Base-by-base conservation (phyloP, 2,888 invertebrate genomes). In the Hydroisotoma schaefferi region DNA sequence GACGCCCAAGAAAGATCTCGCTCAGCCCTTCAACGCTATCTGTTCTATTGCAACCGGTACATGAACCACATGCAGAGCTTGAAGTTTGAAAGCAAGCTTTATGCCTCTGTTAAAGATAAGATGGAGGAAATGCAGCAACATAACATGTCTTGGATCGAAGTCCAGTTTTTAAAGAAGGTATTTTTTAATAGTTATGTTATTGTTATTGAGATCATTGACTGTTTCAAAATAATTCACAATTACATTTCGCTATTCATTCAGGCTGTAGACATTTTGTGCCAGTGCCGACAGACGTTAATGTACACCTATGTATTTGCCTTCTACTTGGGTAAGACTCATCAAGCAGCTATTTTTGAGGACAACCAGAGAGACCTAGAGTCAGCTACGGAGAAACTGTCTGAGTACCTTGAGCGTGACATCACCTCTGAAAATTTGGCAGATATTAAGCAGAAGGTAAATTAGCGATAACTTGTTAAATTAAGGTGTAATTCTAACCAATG, bases 91-190 rank as follows among this genome's bases (percentile, higher is more conserved):
- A 87, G 88, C 79, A 97, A 97, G 83, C 82, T 98, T 59, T 95
- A 97, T 80, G 90, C 93, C 6, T 90, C 90, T 63, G 90, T 97
- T 61, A 93, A 94, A 79, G 88, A 89, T 77, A 98, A 98, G 82
- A 98, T 99, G 97, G 95, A 97, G 78, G 95, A 95, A 80, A 97
- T 99, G 97, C 98, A 99, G 77, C 94, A 94, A 76, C 94, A 94
- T 78, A 94, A 94, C 77, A 97, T 98, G 95, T 94, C 94, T 71
- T 99, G 98, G 98, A 98, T 98, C 75, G 98, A 99, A 85, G 88
- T 97, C 65, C 98, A 99, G 83, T 99, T 98, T 80, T 82, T 99
- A 74, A 92, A 92, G 80, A 92, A 94, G 78, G 68, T 71, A 53
- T 33, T 33, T 33, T 10, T 33, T 48, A 48, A 48, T 23, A 22